These are phyloP conservation scores for Phenganax stokvisi DNA, from an alignment of 92 coral and sea anemone species.

Conservation along the genomic window DNA sequence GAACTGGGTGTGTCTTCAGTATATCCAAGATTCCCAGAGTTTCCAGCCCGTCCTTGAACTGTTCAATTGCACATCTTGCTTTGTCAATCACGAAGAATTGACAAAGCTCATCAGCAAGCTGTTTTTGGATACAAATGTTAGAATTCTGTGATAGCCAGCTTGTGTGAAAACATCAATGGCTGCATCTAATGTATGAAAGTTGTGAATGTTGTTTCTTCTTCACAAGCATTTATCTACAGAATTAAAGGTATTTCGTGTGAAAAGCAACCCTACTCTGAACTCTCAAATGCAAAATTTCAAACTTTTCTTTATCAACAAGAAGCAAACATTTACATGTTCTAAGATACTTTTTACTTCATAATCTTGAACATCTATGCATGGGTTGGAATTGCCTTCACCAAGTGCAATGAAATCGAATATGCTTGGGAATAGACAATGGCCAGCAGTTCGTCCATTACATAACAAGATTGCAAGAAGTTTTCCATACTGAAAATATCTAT, in stretches of 20 bases:
- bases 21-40: not conserved
- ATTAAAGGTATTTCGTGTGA: not conserved
- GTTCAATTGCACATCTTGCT: not conserved
- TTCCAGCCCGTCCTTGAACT: conserved; percentile 1
- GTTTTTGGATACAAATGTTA: conserved; percentile 1
- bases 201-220: not conserved
- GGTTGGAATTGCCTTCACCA: not conserved
- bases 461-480: not conserved
- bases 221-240: not conserved
- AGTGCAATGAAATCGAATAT: not conserved
- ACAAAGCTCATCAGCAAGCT: conserved; percentile 1
- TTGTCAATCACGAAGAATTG: conserved; percentile 27
- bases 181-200: not conserved
- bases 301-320: not conserved
- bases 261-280: not conserved
- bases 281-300: not conserved
- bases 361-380: not conserved
- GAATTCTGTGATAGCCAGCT: conserved; percentile 24
- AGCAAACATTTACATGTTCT: not conserved
- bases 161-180: conserved; percentile 26
- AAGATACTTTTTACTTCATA: not conserved
- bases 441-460: not conserved
- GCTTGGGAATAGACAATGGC: not conserved
- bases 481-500: too few relatives aligned
- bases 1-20: not conserved